Conservation (phyloP, 2,797 vertebrate species). For the Brotula barbata region DNA sequence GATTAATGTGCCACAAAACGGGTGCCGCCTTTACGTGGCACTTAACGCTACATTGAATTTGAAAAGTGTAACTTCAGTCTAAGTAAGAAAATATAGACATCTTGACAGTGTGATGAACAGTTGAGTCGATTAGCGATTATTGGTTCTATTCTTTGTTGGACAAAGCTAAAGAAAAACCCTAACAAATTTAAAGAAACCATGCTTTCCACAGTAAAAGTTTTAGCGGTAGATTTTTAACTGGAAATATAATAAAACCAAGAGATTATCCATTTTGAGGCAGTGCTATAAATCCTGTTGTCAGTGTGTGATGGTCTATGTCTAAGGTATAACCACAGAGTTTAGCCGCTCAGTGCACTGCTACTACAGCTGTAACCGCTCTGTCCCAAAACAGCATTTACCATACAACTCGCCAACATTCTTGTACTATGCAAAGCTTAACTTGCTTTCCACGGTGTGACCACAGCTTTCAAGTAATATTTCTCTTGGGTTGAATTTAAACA, state of each 20-base stretch:
- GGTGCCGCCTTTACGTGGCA: constrained; percentile 60
- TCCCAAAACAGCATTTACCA: constrained; percentile 13
- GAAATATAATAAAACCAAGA: background rate
- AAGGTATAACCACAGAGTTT: constrained; percentile 39
- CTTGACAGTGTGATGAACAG: constrained; percentile 31
- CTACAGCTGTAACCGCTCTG: constrained; percentile 2
- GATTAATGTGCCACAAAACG: constrained; percentile 83
- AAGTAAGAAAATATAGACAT: constrained; percentile 48
- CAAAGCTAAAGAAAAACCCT: background rate
- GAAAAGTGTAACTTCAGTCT: constrained; percentile 65
- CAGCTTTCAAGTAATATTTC: constrained; percentile 34
- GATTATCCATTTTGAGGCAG: constrained; percentile 13
- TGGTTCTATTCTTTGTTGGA: constrained; percentile 22
- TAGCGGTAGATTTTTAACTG: constrained; percentile 30
- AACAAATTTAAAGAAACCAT: background rate
- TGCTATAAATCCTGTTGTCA: constrained; percentile 11
- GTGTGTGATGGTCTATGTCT: constrained; percentile 36
- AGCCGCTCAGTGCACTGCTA: constrained; percentile 23
- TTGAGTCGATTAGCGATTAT: constrained; percentile 34
- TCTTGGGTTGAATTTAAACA: constrained; percentile 30
- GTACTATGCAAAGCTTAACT: constrained; percentile 70
- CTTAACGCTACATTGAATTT: constrained; percentile 65
- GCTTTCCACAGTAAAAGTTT: constrained; percentile 28
- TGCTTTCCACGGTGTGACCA: constrained; percentile 36
- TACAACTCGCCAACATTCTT: constrained; percentile 51